These are phyloP conservation scores for Julus scanicus DNA, from an alignment of 2,888 invertebrate species.

Conservation along the genomic window DNA sequence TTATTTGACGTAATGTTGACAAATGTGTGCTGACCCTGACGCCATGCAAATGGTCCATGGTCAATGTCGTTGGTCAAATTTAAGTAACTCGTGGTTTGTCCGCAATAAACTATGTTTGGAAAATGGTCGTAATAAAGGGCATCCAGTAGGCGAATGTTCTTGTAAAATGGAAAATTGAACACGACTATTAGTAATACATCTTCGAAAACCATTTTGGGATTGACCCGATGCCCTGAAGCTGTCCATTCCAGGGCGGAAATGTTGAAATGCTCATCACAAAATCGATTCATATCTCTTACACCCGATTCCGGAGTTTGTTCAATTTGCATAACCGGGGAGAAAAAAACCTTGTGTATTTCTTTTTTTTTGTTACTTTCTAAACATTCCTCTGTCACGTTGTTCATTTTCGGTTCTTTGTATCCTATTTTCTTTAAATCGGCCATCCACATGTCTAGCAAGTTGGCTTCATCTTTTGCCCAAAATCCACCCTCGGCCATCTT, in stretches of 20 bases:
- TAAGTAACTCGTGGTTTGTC: neutral
- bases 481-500: too few species aligned
- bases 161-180: neutral
- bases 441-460: slow-evolving; percentile 34
- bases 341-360: too few species aligned
- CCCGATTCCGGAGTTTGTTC: neutral
- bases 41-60: slow-evolving; percentile 9
- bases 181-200: slow-evolving; percentile 36
- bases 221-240: too few species aligned
- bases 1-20: neutral
- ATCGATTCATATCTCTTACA: neutral
- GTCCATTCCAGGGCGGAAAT: neutral
- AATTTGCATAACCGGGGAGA: too few species aligned
- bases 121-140: slow-evolving; percentile 50
- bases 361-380: too few species aligned
- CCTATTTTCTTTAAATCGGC: slow-evolving; percentile 44
- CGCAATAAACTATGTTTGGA: slow-evolving; percentile 52
- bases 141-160: slow-evolving; percentile 50
- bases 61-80: neutral
- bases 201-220: neutral
- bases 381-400: neutral
- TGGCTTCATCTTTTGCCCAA: slow-evolving; percentile 47
- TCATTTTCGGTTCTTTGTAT: slow-evolving; percentile 51
- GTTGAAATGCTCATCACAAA: neutral
- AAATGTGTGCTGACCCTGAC: slow-evolving; percentile 8